Base-by-base conservation (phyloP, 2,888 invertebrate genomes). In the Apantesis nais region DNA sequence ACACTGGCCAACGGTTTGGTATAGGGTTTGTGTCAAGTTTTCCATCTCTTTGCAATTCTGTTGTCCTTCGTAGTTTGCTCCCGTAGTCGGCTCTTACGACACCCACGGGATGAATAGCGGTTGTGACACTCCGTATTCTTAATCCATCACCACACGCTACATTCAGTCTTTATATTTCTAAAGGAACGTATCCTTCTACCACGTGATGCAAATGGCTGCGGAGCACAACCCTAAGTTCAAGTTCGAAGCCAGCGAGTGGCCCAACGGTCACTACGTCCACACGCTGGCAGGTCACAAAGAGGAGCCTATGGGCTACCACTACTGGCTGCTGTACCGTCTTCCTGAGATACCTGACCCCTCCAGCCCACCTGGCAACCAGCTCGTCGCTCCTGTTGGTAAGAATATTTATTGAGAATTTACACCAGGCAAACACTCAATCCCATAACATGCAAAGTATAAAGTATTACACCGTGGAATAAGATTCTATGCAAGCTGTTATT, bases 221-320 rank as follows among this genome's bases (percentile, higher is more conserved):
- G 97, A 97, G 77, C 95, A 97, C 83, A 98, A 98, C 87, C 95
- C 97, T 1, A 96, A 96, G 88, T 96, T 95, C 89, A 96, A 97
- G 85, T 97, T 97, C 88, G 96, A 97, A 78, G 98, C 98, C 0
- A 97, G 98, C 80, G 97, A 98, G 87, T 98, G 98, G 98, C 98
- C 98, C 1, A 98, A 98, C 88, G 98, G 98, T 0, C 98, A 98
- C 89, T 98, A 98, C 89, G 98, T 98, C 37, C 98, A 98, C 90
- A 98, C 98, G 0, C 94, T 98, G 78, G 97, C 97, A 0, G 97
- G 97, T 0, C 97, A 96, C 86, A 97, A 97, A 88, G 97, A 98
- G 86, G 97, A 97, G 85, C 97, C 97, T 0, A 97, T 97, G 96
- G 97, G 98, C 65, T 98, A 98, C 90, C 97, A 98, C 88, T 98